phyloP scores from a whole-genome alignment of 2,888 invertebrate species.

The Pycnomerus fuliginosus region DNA sequence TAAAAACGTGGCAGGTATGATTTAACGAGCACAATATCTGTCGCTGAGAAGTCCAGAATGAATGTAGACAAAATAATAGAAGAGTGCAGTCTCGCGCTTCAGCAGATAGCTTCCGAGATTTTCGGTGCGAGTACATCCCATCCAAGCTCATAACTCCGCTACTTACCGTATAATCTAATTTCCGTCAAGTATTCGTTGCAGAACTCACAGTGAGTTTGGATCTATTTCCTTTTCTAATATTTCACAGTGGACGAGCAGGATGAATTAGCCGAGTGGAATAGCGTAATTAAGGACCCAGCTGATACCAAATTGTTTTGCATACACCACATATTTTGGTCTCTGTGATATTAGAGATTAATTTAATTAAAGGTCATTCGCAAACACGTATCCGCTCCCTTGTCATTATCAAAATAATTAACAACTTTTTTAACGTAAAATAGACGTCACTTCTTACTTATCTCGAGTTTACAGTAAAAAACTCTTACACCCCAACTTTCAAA shows the following conservation, averaged over 20 bases:
- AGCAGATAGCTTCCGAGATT: no score
- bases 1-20: neutral
- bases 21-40: neutral
- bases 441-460: no score
- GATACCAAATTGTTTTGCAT: constrained; percentile 26
- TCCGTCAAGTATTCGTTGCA: constrained; percentile 20
- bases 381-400: neutral
- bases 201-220: constrained; percentile 20
- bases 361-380: constrained; percentile 7
- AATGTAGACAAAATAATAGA: no score
- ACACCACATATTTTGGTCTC: constrained; percentile 22
- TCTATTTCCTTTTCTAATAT: constrained; percentile 26
- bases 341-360: constrained; percentile 7
- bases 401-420: neutral
- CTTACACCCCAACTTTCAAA: no score
- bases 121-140: constrained; percentile 8
- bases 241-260: constrained; percentile 23
- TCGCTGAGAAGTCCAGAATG: neutral
- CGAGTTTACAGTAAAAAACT: no score
- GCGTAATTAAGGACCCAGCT: constrained; percentile 25
- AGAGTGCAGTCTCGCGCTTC: no score
- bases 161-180: constrained; percentile 22
- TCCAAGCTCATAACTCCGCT: constrained; percentile 4
- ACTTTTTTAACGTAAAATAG: no score
- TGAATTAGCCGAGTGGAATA: constrained; percentile 22